A percentile compares a stretch with the other conserved stretches of the same genome.
phyloP scores from a whole-genome alignment of 2,113 vertebrate species.

The Elephas maximus region DNA sequence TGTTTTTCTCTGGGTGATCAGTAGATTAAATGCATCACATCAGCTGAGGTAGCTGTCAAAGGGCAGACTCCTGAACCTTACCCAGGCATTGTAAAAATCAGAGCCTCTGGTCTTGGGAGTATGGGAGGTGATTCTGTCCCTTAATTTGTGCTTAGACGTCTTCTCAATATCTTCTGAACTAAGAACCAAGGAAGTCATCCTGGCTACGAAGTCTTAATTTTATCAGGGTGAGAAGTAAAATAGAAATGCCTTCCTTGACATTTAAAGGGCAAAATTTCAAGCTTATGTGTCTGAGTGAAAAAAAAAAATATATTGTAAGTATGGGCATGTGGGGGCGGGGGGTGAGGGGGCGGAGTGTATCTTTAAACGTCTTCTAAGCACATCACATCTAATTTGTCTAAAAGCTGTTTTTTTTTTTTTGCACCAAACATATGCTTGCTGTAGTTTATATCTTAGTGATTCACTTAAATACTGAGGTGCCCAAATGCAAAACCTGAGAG shows the following conservation, averaged over 20 bases:
- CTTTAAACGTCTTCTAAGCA: neutral
- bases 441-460: neutral
- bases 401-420: neutral
- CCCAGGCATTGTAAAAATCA: neutral
- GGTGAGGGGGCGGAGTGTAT: neutral
- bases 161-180: neutral
- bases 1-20: neutral
- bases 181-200: neutral
- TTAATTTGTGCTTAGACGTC: neutral
- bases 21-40: neutral
- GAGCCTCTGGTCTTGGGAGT: neutral
- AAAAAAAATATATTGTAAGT: neutral
- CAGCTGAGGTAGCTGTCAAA: neutral
- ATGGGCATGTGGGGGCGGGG: neutral
- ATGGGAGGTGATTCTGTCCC: neutral
- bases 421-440: neutral
- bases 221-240: neutral
- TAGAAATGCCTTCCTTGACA: neutral
- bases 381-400: conserved; percentile 44
- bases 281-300: neutral
- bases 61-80: neutral
- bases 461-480: neutral
- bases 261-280: conserved; percentile 35
- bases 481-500: neutral
- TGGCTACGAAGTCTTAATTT: neutral